Evolutionary conservation across 2,797 vertebrate species (phyloP).

Genomic region (Denticeps clupeoides): DNA sequence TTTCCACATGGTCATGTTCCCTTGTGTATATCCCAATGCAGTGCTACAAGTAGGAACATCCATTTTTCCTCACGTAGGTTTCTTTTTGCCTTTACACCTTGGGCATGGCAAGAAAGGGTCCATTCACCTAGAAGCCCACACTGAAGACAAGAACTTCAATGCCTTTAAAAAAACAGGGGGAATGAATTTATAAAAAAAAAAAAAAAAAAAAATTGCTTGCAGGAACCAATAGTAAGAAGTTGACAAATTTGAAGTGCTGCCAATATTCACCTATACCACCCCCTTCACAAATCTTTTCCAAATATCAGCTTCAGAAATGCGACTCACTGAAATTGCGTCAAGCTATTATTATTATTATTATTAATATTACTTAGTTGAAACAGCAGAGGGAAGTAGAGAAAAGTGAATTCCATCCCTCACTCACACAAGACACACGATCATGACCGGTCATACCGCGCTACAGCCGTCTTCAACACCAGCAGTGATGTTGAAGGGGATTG

Average conservation of each 20-base stretch:
- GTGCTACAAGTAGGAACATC: not conserved
- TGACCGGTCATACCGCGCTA: conserved; percentile 40
- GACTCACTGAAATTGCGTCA: conserved; percentile 47
- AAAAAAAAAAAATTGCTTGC: not conserved
- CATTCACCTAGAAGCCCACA: conserved; percentile 17
- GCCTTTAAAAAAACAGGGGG: conserved; percentile 14
- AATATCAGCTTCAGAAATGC: conserved; percentile 55
- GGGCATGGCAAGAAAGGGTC: conserved; percentile 52
- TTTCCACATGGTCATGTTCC: conserved; percentile 28
- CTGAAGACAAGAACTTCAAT: conserved; percentile 37
- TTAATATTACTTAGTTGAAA: conserved; percentile 32
- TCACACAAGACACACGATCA: conserved; percentile 68
- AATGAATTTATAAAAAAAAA: not conserved
- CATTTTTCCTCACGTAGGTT: conserved; percentile 8
- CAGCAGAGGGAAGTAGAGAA: conserved; percentile 54
- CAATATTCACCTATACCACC: conserved; percentile 47
- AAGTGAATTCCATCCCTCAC: conserved; percentile 65
- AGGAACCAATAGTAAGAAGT: not conserved
- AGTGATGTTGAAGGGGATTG: conserved; percentile 14
- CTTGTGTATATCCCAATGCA: not conserved
- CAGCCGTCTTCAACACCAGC: conserved; percentile 32
- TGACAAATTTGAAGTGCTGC: conserved; percentile 48
- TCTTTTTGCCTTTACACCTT: conserved; percentile 62
- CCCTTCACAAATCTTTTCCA: conserved; percentile 1
- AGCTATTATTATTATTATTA: conserved; percentile 22